Evolutionary conservation across 2,888 invertebrate species (phyloP).

Genomic region (Athalia rosae): DNA sequence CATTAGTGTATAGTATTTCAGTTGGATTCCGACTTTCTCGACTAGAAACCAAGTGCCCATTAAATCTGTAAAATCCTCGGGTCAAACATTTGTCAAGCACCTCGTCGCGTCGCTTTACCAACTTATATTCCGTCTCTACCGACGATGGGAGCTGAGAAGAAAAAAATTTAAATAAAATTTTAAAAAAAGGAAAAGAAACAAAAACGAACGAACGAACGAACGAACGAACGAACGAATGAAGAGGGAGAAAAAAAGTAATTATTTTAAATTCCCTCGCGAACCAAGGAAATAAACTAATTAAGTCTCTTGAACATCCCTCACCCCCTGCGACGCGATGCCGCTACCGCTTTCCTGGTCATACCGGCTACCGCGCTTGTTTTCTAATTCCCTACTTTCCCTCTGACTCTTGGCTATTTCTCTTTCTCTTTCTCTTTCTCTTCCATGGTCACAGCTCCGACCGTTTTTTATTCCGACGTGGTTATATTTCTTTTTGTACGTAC

Average conservation of each 20-base stretch:
- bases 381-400: background rate
- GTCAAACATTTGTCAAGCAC: conserved; percentile 37
- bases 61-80: conserved; percentile 33
- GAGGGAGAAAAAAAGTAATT: conserved; percentile 49
- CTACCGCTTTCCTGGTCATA: background rate
- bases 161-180: background rate
- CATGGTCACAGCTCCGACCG: conserved; percentile 6
- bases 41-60: background rate
- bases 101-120: conserved; percentile 18
- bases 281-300: conserved; percentile 57
- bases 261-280: conserved; percentile 53
- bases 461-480: background rate
- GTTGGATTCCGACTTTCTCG: background rate
- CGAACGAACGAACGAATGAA: no score
- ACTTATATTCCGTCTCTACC: conserved; percentile 7
- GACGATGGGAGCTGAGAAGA: background rate
- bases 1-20: conserved; percentile 10
- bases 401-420: background rate
- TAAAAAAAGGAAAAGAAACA: background rate
- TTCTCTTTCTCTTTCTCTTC: conserved; percentile 19
- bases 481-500: background rate
- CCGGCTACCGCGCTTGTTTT: conserved; percentile 26
- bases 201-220: no score
- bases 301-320: conserved; percentile 49
- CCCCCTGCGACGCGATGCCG: background rate